A percentile compares a stretch with the other conserved stretches of the same genome.
phyloP scores from a whole-genome alignment of 2,113 vertebrate genomes.

The Stomatorhinus ivindoensis region DNA sequence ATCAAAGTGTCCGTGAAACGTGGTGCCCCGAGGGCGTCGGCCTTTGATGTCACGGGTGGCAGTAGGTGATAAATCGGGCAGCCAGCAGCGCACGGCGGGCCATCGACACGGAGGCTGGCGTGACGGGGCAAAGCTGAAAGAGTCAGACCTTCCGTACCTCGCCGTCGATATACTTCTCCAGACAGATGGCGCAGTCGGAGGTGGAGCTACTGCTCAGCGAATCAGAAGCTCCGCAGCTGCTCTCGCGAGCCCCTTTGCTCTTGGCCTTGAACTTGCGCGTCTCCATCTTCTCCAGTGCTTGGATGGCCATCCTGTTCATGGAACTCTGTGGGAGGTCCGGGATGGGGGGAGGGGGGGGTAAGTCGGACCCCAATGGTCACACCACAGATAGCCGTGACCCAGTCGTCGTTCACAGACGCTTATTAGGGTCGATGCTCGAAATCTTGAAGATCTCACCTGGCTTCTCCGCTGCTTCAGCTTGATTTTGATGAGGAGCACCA shows the following conservation, averaged over 20 bases:
- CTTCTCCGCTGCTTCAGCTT: constrained; percentile 93
- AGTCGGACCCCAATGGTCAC: background rate
- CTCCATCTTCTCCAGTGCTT: constrained; percentile 98
- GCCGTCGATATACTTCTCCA: constrained; percentile 96
- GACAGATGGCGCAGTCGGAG: constrained; percentile 97
- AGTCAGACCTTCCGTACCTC: constrained; percentile 67
- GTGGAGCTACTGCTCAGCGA: constrained; percentile 93
- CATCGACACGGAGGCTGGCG: background rate
- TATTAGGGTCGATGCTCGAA: background rate
- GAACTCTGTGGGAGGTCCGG: constrained; percentile 67
- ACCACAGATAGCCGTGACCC: background rate
- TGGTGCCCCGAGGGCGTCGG: background rate
- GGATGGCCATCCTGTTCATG: constrained; percentile 94
- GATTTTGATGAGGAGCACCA: constrained; percentile 96
- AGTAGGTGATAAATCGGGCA: background rate
- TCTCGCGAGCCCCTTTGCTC: constrained; percentile 78
- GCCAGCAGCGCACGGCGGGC: background rate
- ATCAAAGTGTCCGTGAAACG: background rate
- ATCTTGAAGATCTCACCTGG: constrained; percentile 66
- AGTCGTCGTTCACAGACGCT: background rate
- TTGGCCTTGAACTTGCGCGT: constrained; percentile 95
- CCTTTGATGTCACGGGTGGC: background rate
- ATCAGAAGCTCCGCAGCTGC: constrained; percentile 79
- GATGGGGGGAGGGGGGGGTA: background rate
- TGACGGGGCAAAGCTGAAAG: background rate